Evolutionary conservation across 2,888 invertebrate genomes (phyloP), one percentile per base, ranked within the genome.

Genomic region (Oasisia sp.): DNA sequence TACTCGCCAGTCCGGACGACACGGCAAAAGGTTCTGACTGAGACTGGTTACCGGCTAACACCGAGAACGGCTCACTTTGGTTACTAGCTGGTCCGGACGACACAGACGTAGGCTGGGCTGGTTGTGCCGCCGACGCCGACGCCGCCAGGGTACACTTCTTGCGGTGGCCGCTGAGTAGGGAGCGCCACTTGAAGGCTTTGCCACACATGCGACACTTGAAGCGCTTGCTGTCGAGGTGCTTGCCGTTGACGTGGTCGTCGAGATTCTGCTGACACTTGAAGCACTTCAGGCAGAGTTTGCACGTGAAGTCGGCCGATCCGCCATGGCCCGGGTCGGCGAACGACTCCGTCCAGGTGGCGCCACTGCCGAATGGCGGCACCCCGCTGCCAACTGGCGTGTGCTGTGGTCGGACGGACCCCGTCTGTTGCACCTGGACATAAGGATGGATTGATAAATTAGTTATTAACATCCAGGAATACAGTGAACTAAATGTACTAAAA

Each of bases 221-320:
- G 27, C 74, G 74, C 74, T 74, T 74, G 74, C 74, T 74, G 74
- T 74, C 74, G 74, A 74, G 74, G 27, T 74, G 74, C 27, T 74
- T 74, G 14, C 74, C 74, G 74, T 74, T 74, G 74, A 74, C 74
- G 74, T 74, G 74, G 74, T 74, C 74, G 74, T 74, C 74, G 74
- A 74, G 74, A n/a, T 74, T 74, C 74, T 74, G 74, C 74, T 74
- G 74, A n/a, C 74, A 74, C 74, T 74, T 74, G 74, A 74, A 74
- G 74, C 74, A 74, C 74, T 74, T 74, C 27, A 19, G 27, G 74
- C 74, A 74, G 7, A 74, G 7, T n/a, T 74, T 74, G n/a, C 74
- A 74, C 74, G 74, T 74, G 74, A 74, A 74, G 74, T 27, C 74
- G 27, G 74, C n/a, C 74, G 74, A 74, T 74, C 27, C 19, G n/a